Percentiles rank a stretch among this genome's conserved stretches.
Evolutionary conservation across 2,888 invertebrate genomes (phyloP).

Genomic region (Philopedon plagiatum): DNA sequence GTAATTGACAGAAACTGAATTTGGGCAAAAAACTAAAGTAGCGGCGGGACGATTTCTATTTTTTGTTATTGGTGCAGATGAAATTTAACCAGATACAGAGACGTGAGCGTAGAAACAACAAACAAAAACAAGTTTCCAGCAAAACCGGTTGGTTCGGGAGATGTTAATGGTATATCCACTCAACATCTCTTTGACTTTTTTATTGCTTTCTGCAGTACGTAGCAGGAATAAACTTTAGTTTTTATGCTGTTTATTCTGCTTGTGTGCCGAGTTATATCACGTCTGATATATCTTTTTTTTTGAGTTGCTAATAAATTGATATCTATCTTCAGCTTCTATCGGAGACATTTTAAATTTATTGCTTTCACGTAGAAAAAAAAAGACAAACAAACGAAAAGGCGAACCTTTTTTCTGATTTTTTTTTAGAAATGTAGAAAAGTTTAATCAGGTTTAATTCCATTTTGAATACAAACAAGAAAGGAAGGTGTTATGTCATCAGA

Average conservation of each 20-base stretch:
- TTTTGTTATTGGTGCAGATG: constrained; percentile 20
- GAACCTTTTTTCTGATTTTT: too few relatives aligned
- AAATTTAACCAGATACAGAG: constrained; percentile 15
- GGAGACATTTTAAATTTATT: too few relatives aligned
- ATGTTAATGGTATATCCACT: constrained; percentile 51
- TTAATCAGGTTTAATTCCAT: too few relatives aligned
- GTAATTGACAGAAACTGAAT: too few relatives aligned
- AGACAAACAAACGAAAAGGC: too few relatives aligned
- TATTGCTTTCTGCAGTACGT: constrained; percentile 41
- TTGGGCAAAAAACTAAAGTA: too few relatives aligned
- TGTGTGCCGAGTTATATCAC: constrained; percentile 4
- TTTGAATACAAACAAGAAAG: too few relatives aligned
- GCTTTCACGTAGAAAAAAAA: too few relatives aligned
- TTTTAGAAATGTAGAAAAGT: too few relatives aligned
- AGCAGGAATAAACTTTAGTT: constrained; percentile 38
- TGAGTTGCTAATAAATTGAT: background rate
- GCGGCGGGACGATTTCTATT: background rate
- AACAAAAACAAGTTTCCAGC: constrained; percentile 47
- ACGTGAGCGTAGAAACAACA: constrained; percentile 46
- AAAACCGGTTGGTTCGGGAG: constrained; percentile 47
- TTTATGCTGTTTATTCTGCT: constrained; percentile 30
- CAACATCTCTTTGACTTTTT: constrained; percentile 44
- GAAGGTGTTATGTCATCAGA: too few relatives aligned
- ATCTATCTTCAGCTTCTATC: too few relatives aligned
- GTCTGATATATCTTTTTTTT: constrained; percentile 1